phyloP scores from a whole-genome alignment of 2,888 invertebrate species.

The Cyclophora albipunctata region DNA sequence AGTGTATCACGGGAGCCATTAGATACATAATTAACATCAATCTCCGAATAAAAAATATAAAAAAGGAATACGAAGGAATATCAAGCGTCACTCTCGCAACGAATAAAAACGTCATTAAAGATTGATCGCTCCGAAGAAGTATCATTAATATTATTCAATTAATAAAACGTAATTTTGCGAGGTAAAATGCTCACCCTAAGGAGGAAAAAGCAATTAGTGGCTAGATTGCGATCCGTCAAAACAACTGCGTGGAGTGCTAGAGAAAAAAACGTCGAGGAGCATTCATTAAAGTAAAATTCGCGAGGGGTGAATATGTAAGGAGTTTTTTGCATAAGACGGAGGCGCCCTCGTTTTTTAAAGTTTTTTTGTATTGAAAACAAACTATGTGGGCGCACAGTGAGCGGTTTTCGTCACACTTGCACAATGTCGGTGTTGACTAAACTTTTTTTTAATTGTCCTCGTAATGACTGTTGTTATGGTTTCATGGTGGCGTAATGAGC shows the following conservation, averaged over 20 bases:
- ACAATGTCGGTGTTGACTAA: slow-evolving; percentile 53
- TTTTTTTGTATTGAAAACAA: slow-evolving; percentile 61
- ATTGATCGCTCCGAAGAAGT: slow-evolving; percentile 69
- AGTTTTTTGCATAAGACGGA: slow-evolving; percentile 74
- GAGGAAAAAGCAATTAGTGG: slow-evolving; percentile 76
- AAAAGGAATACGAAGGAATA: slow-evolving; percentile 41
- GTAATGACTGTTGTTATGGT: slow-evolving; percentile 72
- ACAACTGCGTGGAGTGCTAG: slow-evolving; percentile 65
- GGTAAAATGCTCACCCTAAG: slow-evolving; percentile 64
- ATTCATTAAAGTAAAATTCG: slow-evolving; percentile 72
- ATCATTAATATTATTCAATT: slow-evolving; percentile 76
- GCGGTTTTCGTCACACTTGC: slow-evolving; percentile 73
- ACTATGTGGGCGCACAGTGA: slow-evolving; percentile 71
- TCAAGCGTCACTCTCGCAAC: slow-evolving; percentile 56
- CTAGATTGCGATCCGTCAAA: slow-evolving; percentile 75
- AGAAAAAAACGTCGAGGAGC: slow-evolving; percentile 61
- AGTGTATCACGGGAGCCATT: slow-evolving; percentile 75
- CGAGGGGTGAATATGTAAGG: slow-evolving; percentile 74
- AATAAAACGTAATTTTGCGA: slow-evolving; percentile 73
- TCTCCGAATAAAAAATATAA: slow-evolving; percentile 50
- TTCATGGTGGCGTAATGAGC: slow-evolving; percentile 68
- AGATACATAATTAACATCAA: slow-evolving; percentile 72
- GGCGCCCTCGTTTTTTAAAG: slow-evolving; percentile 61
- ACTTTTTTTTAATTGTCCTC: slow-evolving; percentile 71
- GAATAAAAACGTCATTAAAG: slow-evolving; percentile 74